Conservation (phyloP, 1,140 invertebrate genomes). For the Ridgeia piscesae region DNA sequence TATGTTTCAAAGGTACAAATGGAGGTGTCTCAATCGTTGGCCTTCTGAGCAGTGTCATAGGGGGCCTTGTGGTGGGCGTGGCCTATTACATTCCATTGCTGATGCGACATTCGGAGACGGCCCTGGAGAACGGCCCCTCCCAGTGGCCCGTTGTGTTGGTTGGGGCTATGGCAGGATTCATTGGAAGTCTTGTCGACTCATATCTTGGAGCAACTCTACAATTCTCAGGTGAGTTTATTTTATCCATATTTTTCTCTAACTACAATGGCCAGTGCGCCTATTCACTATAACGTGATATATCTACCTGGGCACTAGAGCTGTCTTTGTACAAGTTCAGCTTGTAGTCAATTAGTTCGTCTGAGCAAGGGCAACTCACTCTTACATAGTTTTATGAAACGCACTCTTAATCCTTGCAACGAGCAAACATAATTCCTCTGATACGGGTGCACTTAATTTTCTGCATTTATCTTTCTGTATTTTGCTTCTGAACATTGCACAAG, state of each 20-base stretch:
- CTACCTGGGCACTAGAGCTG: too few species aligned
- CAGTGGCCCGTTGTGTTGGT: slow-evolving; percentile 12
- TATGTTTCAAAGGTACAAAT: slow-evolving; percentile 14
- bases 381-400: too few species aligned
- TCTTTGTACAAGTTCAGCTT: background rate
- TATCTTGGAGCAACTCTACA: slow-evolving; percentile 13
- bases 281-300: background rate
- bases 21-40: slow-evolving; percentile 15
- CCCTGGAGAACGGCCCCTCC: slow-evolving; percentile 7
- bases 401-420: too few species aligned
- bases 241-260: background rate
- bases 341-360: too few species aligned
- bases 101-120: background rate
- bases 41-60: slow-evolving; percentile 8
- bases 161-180: background rate
- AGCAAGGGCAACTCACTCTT: too few species aligned
- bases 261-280: background rate
- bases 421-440: too few species aligned
- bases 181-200: slow-evolving; percentile 11
- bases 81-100: background rate
- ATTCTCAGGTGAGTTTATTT: slow-evolving; percentile 9
- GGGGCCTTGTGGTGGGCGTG: slow-evolving; percentile 11
- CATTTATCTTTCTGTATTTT: too few species aligned
- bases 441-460: too few species aligned
- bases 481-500: too few species aligned